Conservation (phyloP, 2,888 invertebrate genomes). For the Oegoconia quadripuncta region DNA sequence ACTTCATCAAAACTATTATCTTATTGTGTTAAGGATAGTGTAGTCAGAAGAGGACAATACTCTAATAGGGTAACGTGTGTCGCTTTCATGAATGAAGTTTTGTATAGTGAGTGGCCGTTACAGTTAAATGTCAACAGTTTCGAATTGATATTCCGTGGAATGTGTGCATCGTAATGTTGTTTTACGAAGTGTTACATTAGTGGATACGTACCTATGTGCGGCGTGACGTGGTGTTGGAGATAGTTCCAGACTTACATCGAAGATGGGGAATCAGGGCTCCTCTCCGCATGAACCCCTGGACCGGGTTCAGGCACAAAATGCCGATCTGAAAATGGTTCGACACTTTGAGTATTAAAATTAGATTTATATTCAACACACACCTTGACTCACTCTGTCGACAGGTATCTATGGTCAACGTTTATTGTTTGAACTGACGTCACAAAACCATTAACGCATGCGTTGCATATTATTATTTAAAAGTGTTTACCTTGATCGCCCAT, state of each 20-base stretch:
- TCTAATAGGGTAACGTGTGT: slow-evolving; percentile 48
- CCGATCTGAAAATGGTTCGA: slow-evolving; percentile 72
- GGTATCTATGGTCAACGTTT: slow-evolving; percentile 29
- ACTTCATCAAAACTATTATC: slow-evolving; percentile 69
- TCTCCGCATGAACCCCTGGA: slow-evolving; percentile 90
- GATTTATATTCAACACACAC: slow-evolving; percentile 7
- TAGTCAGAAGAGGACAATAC: slow-evolving; percentile 52
- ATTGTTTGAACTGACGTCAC: slow-evolving; percentile 27
- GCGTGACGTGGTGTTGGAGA: slow-evolving; percentile 32
- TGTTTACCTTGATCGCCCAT: no score
- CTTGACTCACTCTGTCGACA: slow-evolving; percentile 37
- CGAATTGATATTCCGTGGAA: slow-evolving; percentile 20
- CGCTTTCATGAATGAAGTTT: slow-evolving; percentile 45
- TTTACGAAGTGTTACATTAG: slow-evolving; percentile 31
- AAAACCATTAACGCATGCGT: neutral
- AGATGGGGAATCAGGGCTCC: slow-evolving; percentile 91
- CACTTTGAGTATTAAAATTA: slow-evolving; percentile 25
- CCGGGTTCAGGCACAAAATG: slow-evolving; percentile 76
- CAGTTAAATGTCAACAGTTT: slow-evolving; percentile 5
- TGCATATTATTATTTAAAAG: no score
- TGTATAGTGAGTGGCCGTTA: slow-evolving; percentile 44
- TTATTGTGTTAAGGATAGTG: slow-evolving; percentile 56
- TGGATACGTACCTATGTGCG: slow-evolving; percentile 38
- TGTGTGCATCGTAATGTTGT: slow-evolving; percentile 25
- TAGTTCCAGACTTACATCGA: slow-evolving; percentile 27